Percentiles rank a stretch among this genome's conserved stretches.
Evolutionary conservation across 2,797 vertebrate species (phyloP).

Genomic region (Gymnothorax reevesii): DNA sequence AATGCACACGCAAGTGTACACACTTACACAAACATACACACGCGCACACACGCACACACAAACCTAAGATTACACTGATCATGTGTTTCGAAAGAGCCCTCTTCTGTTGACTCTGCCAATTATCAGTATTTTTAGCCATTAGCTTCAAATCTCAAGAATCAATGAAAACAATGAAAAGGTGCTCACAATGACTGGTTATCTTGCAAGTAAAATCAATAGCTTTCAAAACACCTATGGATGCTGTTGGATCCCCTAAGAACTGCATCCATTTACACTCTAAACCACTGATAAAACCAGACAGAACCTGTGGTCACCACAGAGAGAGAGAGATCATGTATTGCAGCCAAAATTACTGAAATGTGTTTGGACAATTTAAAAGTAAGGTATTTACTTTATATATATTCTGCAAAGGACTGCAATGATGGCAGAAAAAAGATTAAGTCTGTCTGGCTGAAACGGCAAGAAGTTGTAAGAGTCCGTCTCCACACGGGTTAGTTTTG

Average conservation of each 20-base stretch:
- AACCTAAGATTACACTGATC: constrained; percentile 66
- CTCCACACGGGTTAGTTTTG: constrained; percentile 43
- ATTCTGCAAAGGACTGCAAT: not conserved
- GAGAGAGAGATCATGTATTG: constrained; percentile 8
- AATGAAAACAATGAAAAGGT: constrained; percentile 59
- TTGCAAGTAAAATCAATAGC: constrained; percentile 64
- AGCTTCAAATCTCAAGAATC: constrained; percentile 65
- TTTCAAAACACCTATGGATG: constrained; percentile 51
- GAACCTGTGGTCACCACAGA: constrained; percentile 17
- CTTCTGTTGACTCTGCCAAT: constrained; percentile 61
- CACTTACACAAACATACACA: too few relatives aligned
- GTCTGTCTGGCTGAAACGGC: constrained; percentile 57
- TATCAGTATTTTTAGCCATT: constrained; percentile 62
- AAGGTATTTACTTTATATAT: not conserved
- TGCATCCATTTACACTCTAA: constrained; percentile 21
- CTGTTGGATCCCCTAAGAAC: constrained; percentile 2
- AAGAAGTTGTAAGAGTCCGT: constrained; percentile 49
- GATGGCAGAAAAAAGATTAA: constrained; percentile 53
- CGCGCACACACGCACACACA: constrained; percentile 8
- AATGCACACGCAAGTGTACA: too few relatives aligned
- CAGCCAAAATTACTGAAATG: not conserved
- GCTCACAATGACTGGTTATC: constrained; percentile 43
- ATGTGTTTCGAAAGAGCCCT: constrained; percentile 61
- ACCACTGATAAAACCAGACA: not conserved
- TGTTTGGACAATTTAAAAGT: not conserved